Conservation (phyloP, 2,888 invertebrate genomes). For the Nudaria mundana region DNA sequence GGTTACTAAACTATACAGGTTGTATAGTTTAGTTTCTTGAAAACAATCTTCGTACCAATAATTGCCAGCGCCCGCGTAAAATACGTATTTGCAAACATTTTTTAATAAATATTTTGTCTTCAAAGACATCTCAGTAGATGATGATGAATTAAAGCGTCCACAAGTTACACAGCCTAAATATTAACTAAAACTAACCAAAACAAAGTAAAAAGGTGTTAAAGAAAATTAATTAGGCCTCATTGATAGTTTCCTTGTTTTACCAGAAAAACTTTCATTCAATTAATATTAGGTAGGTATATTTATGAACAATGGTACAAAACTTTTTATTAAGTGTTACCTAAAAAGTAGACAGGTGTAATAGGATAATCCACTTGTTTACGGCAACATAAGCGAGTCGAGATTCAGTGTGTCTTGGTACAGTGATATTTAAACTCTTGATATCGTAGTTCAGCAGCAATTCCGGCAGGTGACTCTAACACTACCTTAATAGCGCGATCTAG, state of each 20-base stretch:
- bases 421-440: too few species aligned
- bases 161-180: conserved; percentile 1
- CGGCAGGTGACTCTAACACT: too few species aligned
- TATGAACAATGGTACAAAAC: too few species aligned
- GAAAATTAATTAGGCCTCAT: conserved; percentile 8
- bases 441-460: too few species aligned
- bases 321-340: too few species aligned
- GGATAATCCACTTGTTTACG: too few species aligned
- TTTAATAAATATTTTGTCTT: conserved; percentile 53
- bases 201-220: conserved; percentile 1
- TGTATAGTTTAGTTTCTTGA: conserved; percentile 48
- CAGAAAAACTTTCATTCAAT: conserved; percentile 21
- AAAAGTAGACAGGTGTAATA: too few species aligned
- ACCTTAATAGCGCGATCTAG: too few species aligned
- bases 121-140: conserved; percentile 45
- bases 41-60: conserved; percentile 59
- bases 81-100: conserved; percentile 60
- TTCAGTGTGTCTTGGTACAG: too few species aligned
- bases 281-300: too few species aligned
- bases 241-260: conserved; percentile 15
- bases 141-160: background rate
- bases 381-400: too few species aligned
- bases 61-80: conserved; percentile 60
- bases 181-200: conserved; percentile 1
- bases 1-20: conserved; percentile 48